A percentile compares a stretch with the other conserved stretches of the same genome.
Conservation (phyloP, 2,797 vertebrate genomes). For the Eptatretus atami region DNA sequence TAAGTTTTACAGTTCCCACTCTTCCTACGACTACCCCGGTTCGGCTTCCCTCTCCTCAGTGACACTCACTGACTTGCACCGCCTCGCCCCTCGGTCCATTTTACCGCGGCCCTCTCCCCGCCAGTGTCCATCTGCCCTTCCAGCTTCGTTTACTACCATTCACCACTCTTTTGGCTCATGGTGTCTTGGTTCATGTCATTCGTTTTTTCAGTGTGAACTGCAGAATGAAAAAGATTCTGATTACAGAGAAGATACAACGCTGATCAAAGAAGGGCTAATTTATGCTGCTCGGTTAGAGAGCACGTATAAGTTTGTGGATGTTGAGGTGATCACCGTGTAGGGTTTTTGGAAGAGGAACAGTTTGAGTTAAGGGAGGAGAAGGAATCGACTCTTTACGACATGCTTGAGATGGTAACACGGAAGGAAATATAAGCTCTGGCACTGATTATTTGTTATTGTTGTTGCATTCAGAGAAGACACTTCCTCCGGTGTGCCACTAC, state of each 20-base stretch:
- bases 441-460: not conserved
- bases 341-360: no score
- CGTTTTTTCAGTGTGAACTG: slow-evolving; percentile 27
- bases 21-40: no score
- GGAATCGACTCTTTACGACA: no score
- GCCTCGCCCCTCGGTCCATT: not conserved
- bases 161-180: not conserved
- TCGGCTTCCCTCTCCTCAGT: not conserved
- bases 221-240: slow-evolving; percentile 66
- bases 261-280: slow-evolving; percentile 76
- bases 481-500: slow-evolving; percentile 52
- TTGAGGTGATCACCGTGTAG: no score
- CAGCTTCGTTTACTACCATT: not conserved
- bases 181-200: no score
- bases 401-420: no score
- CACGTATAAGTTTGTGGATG: no score
- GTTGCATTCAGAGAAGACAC: slow-evolving; percentile 21
- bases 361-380: no score
- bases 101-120: not conserved
- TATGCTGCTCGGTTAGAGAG: slow-evolving; percentile 36
- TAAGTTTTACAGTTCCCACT: slow-evolving; percentile 15
- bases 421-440: no score
- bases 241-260: slow-evolving; percentile 66
- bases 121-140: not conserved
- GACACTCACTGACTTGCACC: not conserved